Evolutionary conservation across 2,113 vertebrate genomes (phyloP).

Genomic region (Coptodon rendalli): DNA sequence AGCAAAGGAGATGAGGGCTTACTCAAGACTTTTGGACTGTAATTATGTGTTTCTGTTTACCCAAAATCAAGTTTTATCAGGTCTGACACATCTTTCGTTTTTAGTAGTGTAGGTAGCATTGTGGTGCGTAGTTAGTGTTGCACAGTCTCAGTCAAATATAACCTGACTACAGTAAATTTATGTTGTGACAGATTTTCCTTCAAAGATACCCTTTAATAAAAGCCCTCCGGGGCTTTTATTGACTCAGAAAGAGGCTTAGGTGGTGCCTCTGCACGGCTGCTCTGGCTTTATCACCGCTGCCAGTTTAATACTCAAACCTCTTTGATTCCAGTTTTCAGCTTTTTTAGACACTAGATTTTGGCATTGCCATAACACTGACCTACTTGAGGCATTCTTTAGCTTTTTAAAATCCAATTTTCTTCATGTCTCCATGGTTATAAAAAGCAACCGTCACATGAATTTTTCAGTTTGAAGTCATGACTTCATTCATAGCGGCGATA

Average conservation of each 20-base stretch:
- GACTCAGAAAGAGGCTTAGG: constrained; percentile 27
- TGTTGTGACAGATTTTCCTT: not conserved
- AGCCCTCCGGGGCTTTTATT: not conserved
- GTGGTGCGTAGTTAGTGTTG: not conserved
- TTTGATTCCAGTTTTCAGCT: constrained; percentile 26
- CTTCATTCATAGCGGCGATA: not conserved
- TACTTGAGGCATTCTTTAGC: constrained; percentile 18
- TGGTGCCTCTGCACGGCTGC: not conserved
- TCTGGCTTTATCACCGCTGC: constrained; percentile 9
- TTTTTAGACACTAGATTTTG: constrained; percentile 20
- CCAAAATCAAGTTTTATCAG: not conserved
- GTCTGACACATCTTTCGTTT: not conserved
- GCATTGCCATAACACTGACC: constrained; percentile 25
- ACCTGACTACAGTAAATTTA: not conserved
- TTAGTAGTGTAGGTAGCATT: not conserved
- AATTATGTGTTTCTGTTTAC: not conserved
- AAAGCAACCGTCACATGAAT: not conserved
- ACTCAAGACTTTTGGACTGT: not conserved
- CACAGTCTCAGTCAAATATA: not conserved
- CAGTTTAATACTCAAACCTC: constrained; percentile 15
- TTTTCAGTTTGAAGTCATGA: not conserved
- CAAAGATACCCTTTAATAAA: not conserved
- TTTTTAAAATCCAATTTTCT: constrained; percentile 10
- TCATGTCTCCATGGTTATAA: constrained; percentile 10
- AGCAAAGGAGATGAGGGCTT: not conserved